Percentiles rank a stretch among this genome's conserved stretches.
phyloP scores from a whole-genome alignment of 2,113 vertebrate genomes.

The Scalopus aquaticus region DNA sequence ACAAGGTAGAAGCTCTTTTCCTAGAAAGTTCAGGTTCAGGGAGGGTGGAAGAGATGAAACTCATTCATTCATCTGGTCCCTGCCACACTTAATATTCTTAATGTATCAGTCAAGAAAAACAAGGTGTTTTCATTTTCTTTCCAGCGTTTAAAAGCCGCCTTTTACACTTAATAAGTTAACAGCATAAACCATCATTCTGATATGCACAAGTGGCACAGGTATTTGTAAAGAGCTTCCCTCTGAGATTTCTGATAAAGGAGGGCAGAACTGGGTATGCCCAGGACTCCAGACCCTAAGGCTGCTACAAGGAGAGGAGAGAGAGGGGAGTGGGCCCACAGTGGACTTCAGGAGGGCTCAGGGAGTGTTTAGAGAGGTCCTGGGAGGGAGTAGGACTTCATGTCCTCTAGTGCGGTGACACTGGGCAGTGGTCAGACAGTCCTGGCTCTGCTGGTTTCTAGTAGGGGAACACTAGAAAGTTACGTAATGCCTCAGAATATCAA shows the following conservation, averaged over 20 bases:
- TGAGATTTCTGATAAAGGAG: constrained; percentile 14
- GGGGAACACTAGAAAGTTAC: neutral
- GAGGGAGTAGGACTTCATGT: neutral
- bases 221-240: neutral
- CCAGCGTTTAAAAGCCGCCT: constrained; percentile 51
- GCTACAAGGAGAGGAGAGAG: neutral
- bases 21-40: neutral
- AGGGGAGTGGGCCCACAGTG: neutral
- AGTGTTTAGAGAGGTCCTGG: neutral
- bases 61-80: neutral
- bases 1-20: neutral
- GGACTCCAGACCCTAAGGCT: neutral
- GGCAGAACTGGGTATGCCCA: neutral
- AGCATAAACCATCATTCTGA: constrained; percentile 53
- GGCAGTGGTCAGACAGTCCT: neutral
- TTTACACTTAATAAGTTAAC: constrained; percentile 66
- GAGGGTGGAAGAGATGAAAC: neutral
- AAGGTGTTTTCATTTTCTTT: constrained; percentile 52
- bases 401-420: neutral
- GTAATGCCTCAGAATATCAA: neutral
- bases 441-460: neutral
- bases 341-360: neutral
- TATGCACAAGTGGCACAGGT: neutral
- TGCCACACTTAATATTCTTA: constrained; percentile 60
- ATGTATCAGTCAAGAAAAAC: constrained; percentile 49